phyloP scores from a whole-genome alignment of 1,140 invertebrate genomes.

The Drosophila jambulina region DNA sequence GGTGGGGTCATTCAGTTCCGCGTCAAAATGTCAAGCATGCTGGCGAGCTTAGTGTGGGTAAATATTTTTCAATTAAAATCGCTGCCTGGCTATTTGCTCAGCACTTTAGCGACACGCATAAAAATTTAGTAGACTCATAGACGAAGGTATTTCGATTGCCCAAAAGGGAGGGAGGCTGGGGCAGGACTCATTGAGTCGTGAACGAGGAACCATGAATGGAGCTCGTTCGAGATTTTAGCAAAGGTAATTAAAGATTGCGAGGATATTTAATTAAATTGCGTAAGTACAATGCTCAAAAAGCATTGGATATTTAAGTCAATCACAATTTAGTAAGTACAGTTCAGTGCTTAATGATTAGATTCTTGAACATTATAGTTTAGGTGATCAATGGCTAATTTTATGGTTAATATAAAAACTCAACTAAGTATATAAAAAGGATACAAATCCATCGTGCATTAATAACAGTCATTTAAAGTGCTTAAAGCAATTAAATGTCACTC shows the following conservation, averaged over 20 bases:
- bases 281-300: not conserved
- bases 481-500: not conserved
- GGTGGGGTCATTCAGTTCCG: constrained; percentile 22
- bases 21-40: constrained; percentile 73
- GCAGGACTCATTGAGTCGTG: constrained; percentile 37
- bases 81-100: constrained; percentile 70
- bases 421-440: not conserved
- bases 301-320: not conserved
- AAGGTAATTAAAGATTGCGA: constrained; percentile 33
- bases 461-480: not conserved
- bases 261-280: constrained; percentile 48
- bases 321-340: not conserved
- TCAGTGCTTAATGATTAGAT: not conserved
- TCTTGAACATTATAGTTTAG: too few relatives aligned
- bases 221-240: not conserved
- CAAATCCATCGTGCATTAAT: not conserved
- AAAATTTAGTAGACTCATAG: constrained; percentile 69
- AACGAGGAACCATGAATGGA: constrained; percentile 9
- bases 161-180: too few relatives aligned
- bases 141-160: constrained; percentile 18
- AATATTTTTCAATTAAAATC: constrained; percentile 82
- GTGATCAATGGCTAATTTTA: too few relatives aligned
- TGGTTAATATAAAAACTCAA: too few relatives aligned
- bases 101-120: constrained; percentile 74
- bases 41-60: constrained; percentile 55